A percentile compares a stretch with the other conserved stretches of the same genome.
These are phyloP conservation scores for Petrophora chlorosata DNA, from an alignment of 2,888 invertebrate genomes.

Conservation along the genomic window DNA sequence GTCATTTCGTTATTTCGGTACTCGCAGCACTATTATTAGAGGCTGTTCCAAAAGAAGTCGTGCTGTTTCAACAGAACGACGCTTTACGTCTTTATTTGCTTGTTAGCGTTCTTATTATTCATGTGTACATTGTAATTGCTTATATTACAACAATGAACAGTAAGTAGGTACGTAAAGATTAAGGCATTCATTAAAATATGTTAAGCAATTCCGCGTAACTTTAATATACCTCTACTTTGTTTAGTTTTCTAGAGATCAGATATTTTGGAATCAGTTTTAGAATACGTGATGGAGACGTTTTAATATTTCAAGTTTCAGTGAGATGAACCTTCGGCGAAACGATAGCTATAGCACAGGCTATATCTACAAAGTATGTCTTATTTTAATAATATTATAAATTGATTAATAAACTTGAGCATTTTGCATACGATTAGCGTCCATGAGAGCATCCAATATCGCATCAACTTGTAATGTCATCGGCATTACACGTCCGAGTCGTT, in stretches of 20 bases:
- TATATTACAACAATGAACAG: background rate
- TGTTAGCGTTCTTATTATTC: background rate
- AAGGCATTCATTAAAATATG: background rate
- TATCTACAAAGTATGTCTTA: too few relatives aligned
- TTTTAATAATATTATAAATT: conserved; percentile 6
- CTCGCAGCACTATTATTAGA: conserved; percentile 8
- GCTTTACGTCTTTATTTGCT: conserved; percentile 1
- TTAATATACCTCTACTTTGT: too few relatives aligned
- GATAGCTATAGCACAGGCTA: too few relatives aligned
- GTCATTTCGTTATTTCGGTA: background rate
- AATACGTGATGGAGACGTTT: too few relatives aligned
- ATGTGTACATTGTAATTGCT: background rate
- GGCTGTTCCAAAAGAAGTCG: conserved; percentile 8
- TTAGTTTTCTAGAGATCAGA: too few relatives aligned
- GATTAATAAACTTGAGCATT: conserved; percentile 1
- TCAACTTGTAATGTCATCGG: conserved; percentile 15
- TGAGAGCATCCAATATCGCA: conserved; percentile 1
- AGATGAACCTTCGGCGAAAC: too few relatives aligned
- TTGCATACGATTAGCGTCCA: conserved; percentile 12
- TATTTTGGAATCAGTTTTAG: too few relatives aligned
- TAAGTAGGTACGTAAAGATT: background rate
- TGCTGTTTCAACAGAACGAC: conserved; percentile 5
- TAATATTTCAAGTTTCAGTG: too few relatives aligned
- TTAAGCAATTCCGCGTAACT: too few relatives aligned
- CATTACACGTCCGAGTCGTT: conserved; percentile 10